Evolutionary conservation across 2,888 invertebrate species (phyloP), one percentile per base, ranked within the genome.

Genomic region (Melipona bicolor): DNA sequence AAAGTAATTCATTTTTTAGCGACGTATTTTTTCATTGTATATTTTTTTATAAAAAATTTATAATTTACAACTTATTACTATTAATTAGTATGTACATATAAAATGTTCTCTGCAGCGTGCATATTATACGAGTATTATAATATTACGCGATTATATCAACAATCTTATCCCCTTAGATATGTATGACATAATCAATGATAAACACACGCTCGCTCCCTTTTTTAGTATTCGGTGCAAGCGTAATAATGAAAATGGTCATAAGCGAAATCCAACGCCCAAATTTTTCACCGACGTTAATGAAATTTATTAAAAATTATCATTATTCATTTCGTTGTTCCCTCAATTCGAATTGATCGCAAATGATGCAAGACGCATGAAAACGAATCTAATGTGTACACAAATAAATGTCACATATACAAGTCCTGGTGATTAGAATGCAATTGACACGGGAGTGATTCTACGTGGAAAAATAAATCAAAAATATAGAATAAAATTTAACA

Each of bases 101-200:
- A 54, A n/a, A 76, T 27, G 32, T 15, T 61, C 15, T 24, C 9
- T 61, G 19, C 17, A 11, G 27, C 17, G 9, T 61, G 17, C 9
- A 61, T 24, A 27, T 24, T 61, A 27, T 17, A 9, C 6, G 9
- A 9, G 0, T 27, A 61, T 61, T 61, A 24, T 24, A 67, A 65
- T 69, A 62, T 70, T 62, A 76, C 65, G 75, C 80, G 81, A 84
- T 81, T 86, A 83, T 82, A 88, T 88, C 85, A 79, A 83, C 71
- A 83, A 81, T 76, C 43, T 69, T 76, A 72, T 78, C 73, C 68
- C 72, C 59, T 32, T 9, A 78, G 36, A 79, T 21, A 27, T 59
- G 62, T 77, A 84, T 88, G 88, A 90, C 88, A 90, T 90, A 90
- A 90, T 84, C 82, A 24, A 79, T 87, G 81, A 81, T 84, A 83